Evolutionary conservation across 2,113 vertebrate species (phyloP).

Genomic region (Dasypus novemcinctus): DNA sequence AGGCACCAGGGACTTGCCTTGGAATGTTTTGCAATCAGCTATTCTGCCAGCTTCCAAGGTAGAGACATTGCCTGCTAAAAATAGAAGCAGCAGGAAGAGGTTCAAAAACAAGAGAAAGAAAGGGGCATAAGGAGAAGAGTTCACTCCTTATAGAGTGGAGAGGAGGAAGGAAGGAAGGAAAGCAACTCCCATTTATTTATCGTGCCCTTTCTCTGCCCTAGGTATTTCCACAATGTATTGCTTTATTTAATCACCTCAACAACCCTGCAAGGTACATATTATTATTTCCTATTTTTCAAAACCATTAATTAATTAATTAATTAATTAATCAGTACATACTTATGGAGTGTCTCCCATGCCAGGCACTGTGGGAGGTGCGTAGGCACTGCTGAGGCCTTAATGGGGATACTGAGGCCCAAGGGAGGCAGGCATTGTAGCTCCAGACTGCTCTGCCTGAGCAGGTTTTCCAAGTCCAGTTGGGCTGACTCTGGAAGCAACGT

Average conservation of each 20-base stretch:
- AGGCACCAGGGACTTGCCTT: not conserved
- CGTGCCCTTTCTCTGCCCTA: not conserved
- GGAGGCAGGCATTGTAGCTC: not conserved
- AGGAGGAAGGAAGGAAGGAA: not conserved
- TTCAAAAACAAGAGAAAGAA: not conserved
- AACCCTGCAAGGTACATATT: accelerated
- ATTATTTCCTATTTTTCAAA: not conserved
- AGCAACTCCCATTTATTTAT: not conserved
- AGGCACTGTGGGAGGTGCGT: not conserved
- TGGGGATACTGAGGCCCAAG: not conserved
- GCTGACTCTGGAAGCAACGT: not conserved
- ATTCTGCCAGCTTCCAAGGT: not conserved
- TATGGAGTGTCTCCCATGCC: not conserved
- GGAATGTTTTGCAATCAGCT: constrained; percentile 19
- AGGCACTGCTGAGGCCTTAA: not conserved
- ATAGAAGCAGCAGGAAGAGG: not conserved
- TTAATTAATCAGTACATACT: not conserved
- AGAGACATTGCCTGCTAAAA: not conserved
- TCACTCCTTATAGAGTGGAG: not conserved
- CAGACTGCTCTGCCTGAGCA: not conserved
- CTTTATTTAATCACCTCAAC: not conserved
- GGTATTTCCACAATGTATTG: not conserved
- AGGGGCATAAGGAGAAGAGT: not conserved
- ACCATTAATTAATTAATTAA: not conserved
- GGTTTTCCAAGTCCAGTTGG: not conserved